Evolutionary conservation across 2,797 vertebrate genomes (phyloP).

Genomic region (Lacerta viridis): DNA sequence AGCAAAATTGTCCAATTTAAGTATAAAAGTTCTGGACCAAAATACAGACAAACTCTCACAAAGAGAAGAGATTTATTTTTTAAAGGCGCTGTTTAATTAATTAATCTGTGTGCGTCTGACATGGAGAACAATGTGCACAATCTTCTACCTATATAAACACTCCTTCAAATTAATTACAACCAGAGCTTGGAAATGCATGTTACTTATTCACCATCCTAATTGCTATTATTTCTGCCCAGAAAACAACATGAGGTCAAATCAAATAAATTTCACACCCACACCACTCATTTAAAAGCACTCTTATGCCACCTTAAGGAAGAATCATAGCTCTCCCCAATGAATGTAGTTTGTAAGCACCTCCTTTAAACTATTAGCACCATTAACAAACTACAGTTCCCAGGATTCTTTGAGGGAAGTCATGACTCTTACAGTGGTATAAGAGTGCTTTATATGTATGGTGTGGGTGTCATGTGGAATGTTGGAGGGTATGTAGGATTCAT

Average conservation of each 20-base stretch:
- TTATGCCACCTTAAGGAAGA: no score
- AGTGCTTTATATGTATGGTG: no score
- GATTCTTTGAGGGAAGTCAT: no score
- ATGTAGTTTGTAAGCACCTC: no score
- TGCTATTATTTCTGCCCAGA: not conserved
- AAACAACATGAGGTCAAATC: not conserved
- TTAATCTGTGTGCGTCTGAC: not conserved
- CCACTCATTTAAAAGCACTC: no score
- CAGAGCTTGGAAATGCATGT: slow-evolving; percentile 19
- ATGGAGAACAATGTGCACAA: slow-evolving; percentile 32
- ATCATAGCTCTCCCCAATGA: no score
- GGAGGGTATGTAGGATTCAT: not conserved
- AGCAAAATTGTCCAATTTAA: not conserved
- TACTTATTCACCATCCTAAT: not conserved
- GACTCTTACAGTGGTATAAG: no score
- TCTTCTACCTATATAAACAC: slow-evolving; percentile 2
- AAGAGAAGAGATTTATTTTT: slow-evolving; percentile 12
- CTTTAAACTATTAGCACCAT: no score
- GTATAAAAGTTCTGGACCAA: accelerated
- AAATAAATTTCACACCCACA: not conserved
- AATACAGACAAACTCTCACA: not conserved
- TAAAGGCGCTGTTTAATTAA: not conserved
- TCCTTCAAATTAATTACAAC: slow-evolving; percentile 47
- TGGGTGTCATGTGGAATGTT: no score
- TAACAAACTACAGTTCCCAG: no score